Percentiles rank a stretch among this genome's conserved stretches.
These are phyloP conservation scores for Amphipoea oculea DNA, from an alignment of 2,888 invertebrate species.

Conservation along the genomic window DNA sequence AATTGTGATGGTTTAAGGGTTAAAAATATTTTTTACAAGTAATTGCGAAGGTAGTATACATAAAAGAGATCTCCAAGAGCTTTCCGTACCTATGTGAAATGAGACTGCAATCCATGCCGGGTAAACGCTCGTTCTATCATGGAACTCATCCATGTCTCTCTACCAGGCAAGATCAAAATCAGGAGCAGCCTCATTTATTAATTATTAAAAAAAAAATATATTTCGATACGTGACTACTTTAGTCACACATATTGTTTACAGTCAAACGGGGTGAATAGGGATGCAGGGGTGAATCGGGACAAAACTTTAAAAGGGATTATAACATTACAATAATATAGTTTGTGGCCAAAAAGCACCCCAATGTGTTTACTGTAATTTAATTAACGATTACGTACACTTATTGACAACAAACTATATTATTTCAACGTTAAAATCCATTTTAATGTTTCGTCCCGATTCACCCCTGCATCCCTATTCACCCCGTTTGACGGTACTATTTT, in stretches of 20 bases:
- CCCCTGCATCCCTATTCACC: too few relatives aligned
- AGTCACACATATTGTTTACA: not conserved
- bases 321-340: too few relatives aligned
- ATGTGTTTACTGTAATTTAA: too few relatives aligned
- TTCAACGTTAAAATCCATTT: too few relatives aligned
- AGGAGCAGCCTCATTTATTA: not conserved
- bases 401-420: too few relatives aligned
- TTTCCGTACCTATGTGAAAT: not conserved
- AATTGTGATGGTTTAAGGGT: slow-evolving; percentile 14
- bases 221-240: not conserved
- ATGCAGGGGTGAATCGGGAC: too few relatives aligned
- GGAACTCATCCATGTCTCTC: not conserved
- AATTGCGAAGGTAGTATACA: not conserved
- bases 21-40: not conserved
- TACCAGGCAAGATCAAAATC: not conserved
- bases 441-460: too few relatives aligned
- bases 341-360: too few relatives aligned
- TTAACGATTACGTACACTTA: too few relatives aligned
- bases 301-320: too few relatives aligned
- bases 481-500: not conserved
- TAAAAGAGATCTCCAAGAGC: not conserved
- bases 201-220: not conserved
- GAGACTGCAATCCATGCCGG: not conserved
- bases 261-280: too few relatives aligned
- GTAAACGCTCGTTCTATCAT: not conserved